A percentile compares a stretch with the other conserved stretches of the same genome.
phyloP scores from a whole-genome alignment of 2,797 vertebrate species.

The Paratrypauchen microcephalus region DNA sequence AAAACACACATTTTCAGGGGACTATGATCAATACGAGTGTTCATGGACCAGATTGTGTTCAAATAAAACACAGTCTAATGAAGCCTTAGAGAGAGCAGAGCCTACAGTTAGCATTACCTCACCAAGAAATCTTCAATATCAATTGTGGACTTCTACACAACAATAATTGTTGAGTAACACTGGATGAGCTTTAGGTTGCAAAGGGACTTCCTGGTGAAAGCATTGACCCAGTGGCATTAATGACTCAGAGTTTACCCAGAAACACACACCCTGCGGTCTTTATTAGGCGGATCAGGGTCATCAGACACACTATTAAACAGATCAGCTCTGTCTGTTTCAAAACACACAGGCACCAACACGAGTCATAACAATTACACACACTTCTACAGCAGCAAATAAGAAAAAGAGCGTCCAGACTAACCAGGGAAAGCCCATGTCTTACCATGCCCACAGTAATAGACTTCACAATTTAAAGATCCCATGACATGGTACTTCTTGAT shows the following conservation, averaged over 20 bases:
- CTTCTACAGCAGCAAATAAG: not conserved
- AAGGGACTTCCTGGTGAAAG: slow-evolving; percentile 1
- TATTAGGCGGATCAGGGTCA: slow-evolving; percentile 53
- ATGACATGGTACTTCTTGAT: too few relatives aligned
- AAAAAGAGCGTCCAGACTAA: slow-evolving; percentile 1
- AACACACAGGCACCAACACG: slow-evolving; percentile 21
- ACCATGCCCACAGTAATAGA: not conserved
- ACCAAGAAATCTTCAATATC: too few relatives aligned
- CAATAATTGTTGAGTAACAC: not conserved
- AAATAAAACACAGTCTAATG: too few relatives aligned
- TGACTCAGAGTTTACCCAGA: slow-evolving; percentile 26
- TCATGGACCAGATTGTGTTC: too few relatives aligned
- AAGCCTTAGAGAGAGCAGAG: too few relatives aligned
- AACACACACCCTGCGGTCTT: slow-evolving; percentile 19
- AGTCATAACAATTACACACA: slow-evolving; percentile 14
- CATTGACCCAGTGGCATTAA: slow-evolving; percentile 1
- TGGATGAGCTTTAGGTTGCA: not conserved
- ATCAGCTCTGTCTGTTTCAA: slow-evolving; percentile 44
- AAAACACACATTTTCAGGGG: too few relatives aligned
- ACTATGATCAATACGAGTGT: too few relatives aligned
- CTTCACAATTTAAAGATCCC: too few relatives aligned
- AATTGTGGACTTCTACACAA: too few relatives aligned
- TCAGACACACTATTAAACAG: slow-evolving; percentile 48
- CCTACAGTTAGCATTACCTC: too few relatives aligned
- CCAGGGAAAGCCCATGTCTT: not conserved